Evolutionary conservation across 2,888 invertebrate genomes (phyloP).

Genomic region (Hypercompe scribonia): DNA sequence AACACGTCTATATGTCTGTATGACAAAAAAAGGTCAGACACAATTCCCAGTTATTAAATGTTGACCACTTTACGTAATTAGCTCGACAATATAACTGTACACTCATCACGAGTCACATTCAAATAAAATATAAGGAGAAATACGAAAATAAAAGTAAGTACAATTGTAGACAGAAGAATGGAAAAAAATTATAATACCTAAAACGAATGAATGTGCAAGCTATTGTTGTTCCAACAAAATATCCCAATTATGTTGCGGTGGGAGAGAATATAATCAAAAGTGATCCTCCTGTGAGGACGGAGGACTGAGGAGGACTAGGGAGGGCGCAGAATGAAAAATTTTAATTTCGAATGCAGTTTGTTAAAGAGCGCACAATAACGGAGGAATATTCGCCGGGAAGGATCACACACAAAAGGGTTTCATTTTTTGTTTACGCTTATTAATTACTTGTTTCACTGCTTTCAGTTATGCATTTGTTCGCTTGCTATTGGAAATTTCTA

Average conservation of each 20-base stretch:
- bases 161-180: constrained; percentile 56
- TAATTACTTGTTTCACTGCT: constrained; percentile 74
- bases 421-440: constrained; percentile 70
- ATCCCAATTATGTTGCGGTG: constrained; percentile 84
- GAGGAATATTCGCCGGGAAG: constrained; percentile 74
- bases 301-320: constrained; percentile 48
- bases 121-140: constrained; percentile 35
- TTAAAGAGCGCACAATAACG: constrained; percentile 83
- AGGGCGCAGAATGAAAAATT: constrained; percentile 81
- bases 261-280: constrained; percentile 83
- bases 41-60: constrained; percentile 15
- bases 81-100: background rate
- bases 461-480: constrained; percentile 52
- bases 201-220: constrained; percentile 82
- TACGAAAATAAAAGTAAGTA: constrained; percentile 35
- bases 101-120: constrained; percentile 24
- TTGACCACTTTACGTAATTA: constrained; percentile 17
- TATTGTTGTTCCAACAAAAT: constrained; percentile 81
- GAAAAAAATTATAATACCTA: constrained; percentile 74
- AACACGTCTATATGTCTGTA: background rate
- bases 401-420: constrained; percentile 81
- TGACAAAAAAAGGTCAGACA: constrained; percentile 11
- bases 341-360: constrained; percentile 87
- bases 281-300: constrained; percentile 68
- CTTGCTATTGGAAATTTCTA: constrained; percentile 34